phyloP scores from a whole-genome alignment of 2,888 invertebrate species.

The Theretra japonica region DNA sequence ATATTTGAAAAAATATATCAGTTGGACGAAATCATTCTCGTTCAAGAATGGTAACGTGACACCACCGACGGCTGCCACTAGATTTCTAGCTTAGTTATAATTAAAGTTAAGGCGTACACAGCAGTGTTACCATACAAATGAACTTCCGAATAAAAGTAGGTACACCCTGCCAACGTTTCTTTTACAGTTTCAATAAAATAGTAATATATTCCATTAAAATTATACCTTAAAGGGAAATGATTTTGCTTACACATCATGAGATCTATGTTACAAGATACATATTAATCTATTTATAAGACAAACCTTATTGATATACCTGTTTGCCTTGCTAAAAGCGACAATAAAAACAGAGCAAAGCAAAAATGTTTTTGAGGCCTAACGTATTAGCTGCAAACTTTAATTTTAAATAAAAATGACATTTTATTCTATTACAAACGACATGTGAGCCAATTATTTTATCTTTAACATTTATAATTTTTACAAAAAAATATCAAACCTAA shows the following conservation, averaged over 20 bases:
- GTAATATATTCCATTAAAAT: constrained; percentile 18
- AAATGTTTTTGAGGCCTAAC: constrained; percentile 1
- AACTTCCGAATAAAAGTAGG: constrained; percentile 35
- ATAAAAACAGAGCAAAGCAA: constrained; percentile 14
- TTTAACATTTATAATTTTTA: too few species aligned
- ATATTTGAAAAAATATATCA: constrained; percentile 4
- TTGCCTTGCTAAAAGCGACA: constrained; percentile 1
- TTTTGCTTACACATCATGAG: constrained; percentile 29
- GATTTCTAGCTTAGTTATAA: constrained; percentile 56
- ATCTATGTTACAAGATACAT: constrained; percentile 28
- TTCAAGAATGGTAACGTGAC: constrained; percentile 75
- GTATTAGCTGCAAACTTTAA: neutral
- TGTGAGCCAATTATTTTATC: too few species aligned
- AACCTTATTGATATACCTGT: constrained; percentile 14
- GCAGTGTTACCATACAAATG: constrained; percentile 39
- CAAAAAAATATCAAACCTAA: neutral
- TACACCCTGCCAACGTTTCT: constrained; percentile 30
- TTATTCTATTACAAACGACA: neutral
- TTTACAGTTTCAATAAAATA: constrained; percentile 9
- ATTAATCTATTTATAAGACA: neutral
- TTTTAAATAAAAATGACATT: neutral
- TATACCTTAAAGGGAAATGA: constrained; percentile 1
- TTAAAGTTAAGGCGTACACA: constrained; percentile 41
- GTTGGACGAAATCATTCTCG: constrained; percentile 34
- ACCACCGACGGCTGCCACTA: constrained; percentile 82